A percentile compares a stretch with the other conserved stretches of the same genome.
These are phyloP conservation scores for Tachysurus vachellii DNA, from an alignment of 2,113 vertebrate species.

Conservation along the genomic window DNA sequence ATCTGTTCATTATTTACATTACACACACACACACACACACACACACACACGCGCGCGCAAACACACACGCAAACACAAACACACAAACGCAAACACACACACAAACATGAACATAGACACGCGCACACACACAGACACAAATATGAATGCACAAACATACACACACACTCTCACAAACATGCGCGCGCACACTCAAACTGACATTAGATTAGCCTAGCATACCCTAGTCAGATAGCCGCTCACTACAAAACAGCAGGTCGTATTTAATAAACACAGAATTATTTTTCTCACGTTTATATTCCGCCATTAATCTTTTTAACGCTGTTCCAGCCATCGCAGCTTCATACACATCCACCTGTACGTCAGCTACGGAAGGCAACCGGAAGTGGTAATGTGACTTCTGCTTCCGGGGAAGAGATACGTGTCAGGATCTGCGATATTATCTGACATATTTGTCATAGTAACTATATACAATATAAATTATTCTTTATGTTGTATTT, in stretches of 20 bases:
- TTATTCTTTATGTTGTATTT: background rate
- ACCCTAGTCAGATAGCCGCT: background rate
- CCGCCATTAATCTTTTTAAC: constrained; percentile 57
- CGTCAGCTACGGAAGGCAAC: background rate
- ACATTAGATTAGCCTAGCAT: background rate
- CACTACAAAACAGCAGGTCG: background rate
- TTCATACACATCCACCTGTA: background rate
- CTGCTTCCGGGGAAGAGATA: constrained; percentile 32
- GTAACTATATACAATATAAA: background rate
- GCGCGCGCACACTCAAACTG: no score
- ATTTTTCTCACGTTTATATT: constrained; percentile 52
- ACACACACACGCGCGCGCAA: no score
- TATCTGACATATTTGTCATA: background rate
- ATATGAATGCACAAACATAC: no score
- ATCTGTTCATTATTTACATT: background rate
- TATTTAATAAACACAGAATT: background rate
- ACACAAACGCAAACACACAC: background rate
- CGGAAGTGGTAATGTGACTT: background rate
- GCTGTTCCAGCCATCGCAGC: constrained; percentile 52
- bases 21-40: background rate
- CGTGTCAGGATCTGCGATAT: background rate
- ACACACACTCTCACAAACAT: background rate
- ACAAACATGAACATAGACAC: background rate
- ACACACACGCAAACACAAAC: background rate
- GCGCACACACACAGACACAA: no score